A percentile compares a stretch with the other conserved stretches of the same genome.
phyloP scores from a whole-genome alignment of 2,888 invertebrate species.

The Clitarchus hookeri region DNA sequence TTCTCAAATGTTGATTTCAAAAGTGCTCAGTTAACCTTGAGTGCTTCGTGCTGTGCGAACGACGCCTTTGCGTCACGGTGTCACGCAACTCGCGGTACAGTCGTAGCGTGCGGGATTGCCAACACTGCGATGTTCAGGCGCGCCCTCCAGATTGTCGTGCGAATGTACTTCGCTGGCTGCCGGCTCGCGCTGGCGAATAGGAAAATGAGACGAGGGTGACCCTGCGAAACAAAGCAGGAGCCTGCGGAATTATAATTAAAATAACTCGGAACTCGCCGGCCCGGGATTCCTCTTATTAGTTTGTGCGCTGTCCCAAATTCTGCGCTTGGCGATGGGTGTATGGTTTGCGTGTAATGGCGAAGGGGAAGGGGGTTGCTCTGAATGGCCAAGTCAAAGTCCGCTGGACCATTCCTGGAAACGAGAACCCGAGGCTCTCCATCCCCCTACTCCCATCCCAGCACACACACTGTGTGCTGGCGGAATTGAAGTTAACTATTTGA shows the following conservation, averaged over 20 bases:
- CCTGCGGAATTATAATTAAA: slow-evolving; percentile 5
- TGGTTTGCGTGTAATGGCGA: no score
- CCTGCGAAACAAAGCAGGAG: background rate
- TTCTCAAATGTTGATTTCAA: no score
- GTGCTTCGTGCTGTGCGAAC: no score
- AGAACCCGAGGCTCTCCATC: background rate
- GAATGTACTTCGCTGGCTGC: background rate
- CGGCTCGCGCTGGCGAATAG: background rate
- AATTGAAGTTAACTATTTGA: background rate
- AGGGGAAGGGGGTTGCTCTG: background rate
- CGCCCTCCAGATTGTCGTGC: background rate
- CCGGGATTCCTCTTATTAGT: background rate
- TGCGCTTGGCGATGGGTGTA: background rate
- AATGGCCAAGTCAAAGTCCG: background rate
- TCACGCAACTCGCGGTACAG: background rate
- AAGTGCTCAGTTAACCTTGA: no score
- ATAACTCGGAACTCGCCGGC: background rate
- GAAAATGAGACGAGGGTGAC: background rate
- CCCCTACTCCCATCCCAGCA: no score
- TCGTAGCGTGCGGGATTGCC: background rate
- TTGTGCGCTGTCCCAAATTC: background rate
- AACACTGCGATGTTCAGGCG: background rate
- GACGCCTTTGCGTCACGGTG: no score
- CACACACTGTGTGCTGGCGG: background rate
- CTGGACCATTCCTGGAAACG: background rate